Conservation (phyloP, 2,113 vertebrate species). For the Butorides virescens region DNA sequence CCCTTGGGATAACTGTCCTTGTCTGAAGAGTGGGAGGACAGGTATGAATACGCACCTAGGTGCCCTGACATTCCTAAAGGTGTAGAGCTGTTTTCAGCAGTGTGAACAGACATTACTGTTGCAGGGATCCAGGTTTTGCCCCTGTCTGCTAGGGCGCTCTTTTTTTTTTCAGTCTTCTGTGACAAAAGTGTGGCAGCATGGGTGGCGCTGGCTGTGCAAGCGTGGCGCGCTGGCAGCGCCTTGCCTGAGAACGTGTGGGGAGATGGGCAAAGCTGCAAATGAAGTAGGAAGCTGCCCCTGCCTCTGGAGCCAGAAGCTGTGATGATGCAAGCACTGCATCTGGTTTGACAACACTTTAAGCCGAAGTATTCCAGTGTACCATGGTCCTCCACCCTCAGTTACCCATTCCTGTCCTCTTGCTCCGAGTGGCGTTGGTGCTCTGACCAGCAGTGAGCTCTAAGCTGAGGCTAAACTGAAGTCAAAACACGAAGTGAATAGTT, state of each 20-base stretch:
- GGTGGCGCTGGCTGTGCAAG: neutral
- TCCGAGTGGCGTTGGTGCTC: neutral
- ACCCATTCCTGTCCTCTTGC: neutral
- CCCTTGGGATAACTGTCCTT: neutral
- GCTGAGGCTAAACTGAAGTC: neutral
- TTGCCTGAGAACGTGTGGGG: neutral
- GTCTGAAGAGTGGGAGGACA: neutral
- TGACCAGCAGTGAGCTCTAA: neutral
- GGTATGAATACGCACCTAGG: rapidly evolving
- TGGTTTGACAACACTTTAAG: neutral
- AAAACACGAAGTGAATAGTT: neutral
- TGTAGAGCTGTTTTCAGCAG: neutral
- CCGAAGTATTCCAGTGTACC: neutral
- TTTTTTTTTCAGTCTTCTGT: neutral
- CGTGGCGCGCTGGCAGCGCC: neutral
- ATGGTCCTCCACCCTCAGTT: neutral
- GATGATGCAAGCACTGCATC: neutral
- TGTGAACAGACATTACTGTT: neutral
- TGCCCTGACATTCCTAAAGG: neutral
- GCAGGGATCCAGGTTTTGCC: neutral
- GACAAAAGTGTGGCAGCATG: neutral
- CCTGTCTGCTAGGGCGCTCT: neutral
- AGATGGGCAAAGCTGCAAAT: neutral
- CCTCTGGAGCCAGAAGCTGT: neutral
- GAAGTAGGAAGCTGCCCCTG: neutral